These are phyloP conservation scores for Agrypnus murinus DNA, from an alignment of 2,888 invertebrate species.

Conservation along the genomic window DNA sequence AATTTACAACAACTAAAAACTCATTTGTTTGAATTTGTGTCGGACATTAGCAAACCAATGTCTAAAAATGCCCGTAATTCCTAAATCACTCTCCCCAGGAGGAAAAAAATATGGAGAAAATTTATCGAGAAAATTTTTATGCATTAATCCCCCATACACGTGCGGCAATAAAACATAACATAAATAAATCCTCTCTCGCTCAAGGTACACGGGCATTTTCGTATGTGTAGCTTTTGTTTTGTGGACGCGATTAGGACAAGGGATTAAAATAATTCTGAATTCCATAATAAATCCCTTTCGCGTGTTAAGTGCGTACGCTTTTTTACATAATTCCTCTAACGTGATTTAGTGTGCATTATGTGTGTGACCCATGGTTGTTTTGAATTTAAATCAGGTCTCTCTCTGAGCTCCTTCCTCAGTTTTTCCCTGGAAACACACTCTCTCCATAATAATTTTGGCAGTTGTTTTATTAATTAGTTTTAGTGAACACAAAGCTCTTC, in stretches of 20 bases:
- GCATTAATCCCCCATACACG: slow-evolving; percentile 2
- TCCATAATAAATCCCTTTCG: slow-evolving; percentile 31
- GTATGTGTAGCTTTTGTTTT: slow-evolving; percentile 19
- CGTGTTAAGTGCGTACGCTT: slow-evolving; percentile 30
- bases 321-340: slow-evolving; percentile 38
- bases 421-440: background rate
- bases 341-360: slow-evolving; percentile 33
- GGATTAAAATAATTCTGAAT: slow-evolving; percentile 36
- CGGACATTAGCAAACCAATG: too few species aligned
- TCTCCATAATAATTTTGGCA: slow-evolving; percentile 38
- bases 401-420: background rate
- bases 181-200: slow-evolving; percentile 19
- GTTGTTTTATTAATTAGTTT: slow-evolving; percentile 48
- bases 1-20: too few species aligned
- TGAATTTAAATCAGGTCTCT: slow-evolving; percentile 36
- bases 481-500: slow-evolving; percentile 24
- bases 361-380: slow-evolving; percentile 27
- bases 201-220: slow-evolving; percentile 20
- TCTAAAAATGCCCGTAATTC: too few species aligned
- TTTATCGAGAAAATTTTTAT: slow-evolving; percentile 13
- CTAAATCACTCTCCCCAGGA: too few species aligned
- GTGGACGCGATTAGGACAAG: slow-evolving; percentile 22
- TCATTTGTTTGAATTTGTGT: too few species aligned
- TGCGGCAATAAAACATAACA: slow-evolving; percentile 19
- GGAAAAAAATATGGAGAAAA: background rate